Evolutionary conservation across 2,113 vertebrate species (phyloP).

Genomic region (Laterallus jamaicensis): DNA sequence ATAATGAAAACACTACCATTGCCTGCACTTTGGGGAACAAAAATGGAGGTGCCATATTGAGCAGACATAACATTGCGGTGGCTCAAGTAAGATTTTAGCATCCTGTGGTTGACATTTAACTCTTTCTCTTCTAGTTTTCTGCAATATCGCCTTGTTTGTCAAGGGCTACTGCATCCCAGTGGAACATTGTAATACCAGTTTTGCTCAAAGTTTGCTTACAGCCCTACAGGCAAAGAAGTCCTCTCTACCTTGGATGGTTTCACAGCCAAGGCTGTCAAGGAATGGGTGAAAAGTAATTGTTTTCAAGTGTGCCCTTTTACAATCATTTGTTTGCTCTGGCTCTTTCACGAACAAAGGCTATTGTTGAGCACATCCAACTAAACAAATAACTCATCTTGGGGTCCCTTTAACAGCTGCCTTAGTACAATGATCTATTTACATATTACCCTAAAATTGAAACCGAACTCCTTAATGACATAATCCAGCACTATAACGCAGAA

Average conservation of each 20-base stretch:
- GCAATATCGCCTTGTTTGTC: not conserved
- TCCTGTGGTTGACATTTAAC: constrained; percentile 25
- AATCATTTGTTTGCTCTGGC: constrained; percentile 89
- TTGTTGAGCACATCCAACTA: constrained; percentile 86
- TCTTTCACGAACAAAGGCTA: constrained; percentile 84
- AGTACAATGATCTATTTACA: constrained; percentile 85
- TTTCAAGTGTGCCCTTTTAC: constrained; percentile 87
- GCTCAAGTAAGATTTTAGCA: not conserved
- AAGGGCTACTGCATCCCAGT: constrained; percentile 15
- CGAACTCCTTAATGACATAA: constrained; percentile 85
- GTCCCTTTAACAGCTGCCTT: constrained; percentile 87
- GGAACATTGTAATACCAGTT: constrained; percentile 2
- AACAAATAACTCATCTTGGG: constrained; percentile 84
- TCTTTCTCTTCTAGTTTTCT: constrained; percentile 25
- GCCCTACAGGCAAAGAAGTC: constrained; percentile 47
- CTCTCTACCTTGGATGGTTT: constrained; percentile 78
- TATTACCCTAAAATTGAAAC: constrained; percentile 84
- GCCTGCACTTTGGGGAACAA: not conserved
- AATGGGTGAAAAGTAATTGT: constrained; percentile 86
- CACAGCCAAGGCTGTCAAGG: constrained; percentile 82
- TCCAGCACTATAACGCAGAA: constrained; percentile 70
- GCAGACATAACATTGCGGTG: not conserved
- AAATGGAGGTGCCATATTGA: not conserved
- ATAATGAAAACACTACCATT: not conserved
- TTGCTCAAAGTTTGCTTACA: constrained; percentile 65